Base-by-base conservation (phyloP, 64 coral and sea anemone genomes). In the Orbicella faveolata region DNA sequence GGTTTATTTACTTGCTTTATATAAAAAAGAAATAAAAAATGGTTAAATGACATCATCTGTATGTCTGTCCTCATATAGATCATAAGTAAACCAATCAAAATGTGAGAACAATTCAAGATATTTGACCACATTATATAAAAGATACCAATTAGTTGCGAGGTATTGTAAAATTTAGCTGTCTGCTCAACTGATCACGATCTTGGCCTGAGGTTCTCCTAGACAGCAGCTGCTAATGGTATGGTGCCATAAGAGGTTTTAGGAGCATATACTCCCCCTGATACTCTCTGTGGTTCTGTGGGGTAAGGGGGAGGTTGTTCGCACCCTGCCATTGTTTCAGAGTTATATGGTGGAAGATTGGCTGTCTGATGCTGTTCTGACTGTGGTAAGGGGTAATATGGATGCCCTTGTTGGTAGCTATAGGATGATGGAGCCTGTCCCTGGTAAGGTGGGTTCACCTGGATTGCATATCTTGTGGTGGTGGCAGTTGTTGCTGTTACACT, bases 281-380 rank as follows among this genome's bases (percentile, higher is more conserved):
- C 25, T 33, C 25, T 52, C 52, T 61, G 77, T 79, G 52, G n/a
- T 61, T 3, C 51, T 79, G 20, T 23, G 26, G 21, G 14, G 52
- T 79, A 79, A 79, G 77, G 77, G 52, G 77, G 77, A 61, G 77
- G 77, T 1, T 79, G 21, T 55, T 79, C 77, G 61, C 36, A 17
- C 14, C 15, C 74, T 37, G 18, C 19, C 34, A 12, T 36, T 76
- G 34, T 12, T 41, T 36, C 74, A 76, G 17, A 17, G 74, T 41
- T 76, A 34, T 76, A 37, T 12, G 36, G 74, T 37, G 74, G 74
- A 37, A 35, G 74, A 8, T 17, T 37, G 74, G 33, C 36, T 20
- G 74, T 37, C 9, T 76, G 74, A 37, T 37, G 74, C 17, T 76
- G 74, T 37, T 76, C 74, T 18, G 36, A 76, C 36, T 76, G 74